Conservation (phyloP, 2,113 vertebrate species). For the Microtus ochrogaster region DNA sequence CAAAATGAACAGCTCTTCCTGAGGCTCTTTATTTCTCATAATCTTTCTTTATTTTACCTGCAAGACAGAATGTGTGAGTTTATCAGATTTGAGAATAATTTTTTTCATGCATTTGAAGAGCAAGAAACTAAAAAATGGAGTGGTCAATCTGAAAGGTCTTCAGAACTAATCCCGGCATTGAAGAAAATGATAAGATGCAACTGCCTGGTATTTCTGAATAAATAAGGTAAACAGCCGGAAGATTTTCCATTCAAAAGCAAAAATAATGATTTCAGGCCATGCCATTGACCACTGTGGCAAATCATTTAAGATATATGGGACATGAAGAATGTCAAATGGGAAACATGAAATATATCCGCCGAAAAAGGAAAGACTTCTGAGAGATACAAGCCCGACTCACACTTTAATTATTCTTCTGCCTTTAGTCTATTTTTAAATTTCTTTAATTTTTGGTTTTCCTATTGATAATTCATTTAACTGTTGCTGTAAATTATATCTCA, state of each 20-base stretch:
- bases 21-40: background rate
- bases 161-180: conserved; percentile 45
- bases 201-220: conserved; percentile 5
- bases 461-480: background rate
- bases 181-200: conserved; percentile 22
- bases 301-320: background rate
- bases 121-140: conserved; percentile 29
- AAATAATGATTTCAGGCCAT: conserved; percentile 40
- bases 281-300: conserved; percentile 21
- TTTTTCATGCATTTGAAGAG: background rate
- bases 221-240: background rate
- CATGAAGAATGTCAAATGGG: background rate
- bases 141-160: conserved; percentile 23
- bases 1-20: conserved; percentile 37
- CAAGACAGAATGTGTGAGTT: conserved; percentile 5
- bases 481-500: conserved; percentile 2
- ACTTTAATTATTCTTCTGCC: background rate
- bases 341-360: background rate
- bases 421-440: background rate
- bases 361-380: conserved; percentile 12
- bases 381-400: background rate
- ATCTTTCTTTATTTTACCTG: conserved; percentile 39
- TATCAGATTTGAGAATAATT: background rate
- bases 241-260: conserved; percentile 30
- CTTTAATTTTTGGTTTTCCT: background rate